Conservation (phyloP, 2,888 invertebrate genomes). For the Caenorhabditis parvicauda region DNA sequence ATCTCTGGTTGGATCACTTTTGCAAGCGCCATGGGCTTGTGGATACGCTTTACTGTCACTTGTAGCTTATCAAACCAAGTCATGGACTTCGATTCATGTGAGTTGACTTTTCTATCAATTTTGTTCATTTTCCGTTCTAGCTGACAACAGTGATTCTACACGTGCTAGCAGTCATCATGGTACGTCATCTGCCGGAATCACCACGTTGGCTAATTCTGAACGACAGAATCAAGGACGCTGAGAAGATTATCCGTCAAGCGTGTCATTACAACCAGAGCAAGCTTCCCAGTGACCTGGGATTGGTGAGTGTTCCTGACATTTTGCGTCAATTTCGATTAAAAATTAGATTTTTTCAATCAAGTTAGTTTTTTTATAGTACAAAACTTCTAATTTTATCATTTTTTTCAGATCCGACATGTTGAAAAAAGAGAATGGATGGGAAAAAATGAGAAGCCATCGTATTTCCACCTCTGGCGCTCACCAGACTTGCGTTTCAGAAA, state of each 20-base stretch:
- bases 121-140: constrained; percentile 25
- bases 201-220: constrained; percentile 55
- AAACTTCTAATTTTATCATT: neutral
- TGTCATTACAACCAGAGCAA: constrained; percentile 57
- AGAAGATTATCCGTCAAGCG: constrained; percentile 56
- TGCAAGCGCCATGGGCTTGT: constrained; percentile 62
- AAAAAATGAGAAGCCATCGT: constrained; percentile 49
- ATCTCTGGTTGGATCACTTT: constrained; percentile 60
- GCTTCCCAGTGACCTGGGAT: constrained; percentile 59
- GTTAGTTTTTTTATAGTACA: neutral
- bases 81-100: constrained; percentile 59
- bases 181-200: constrained; percentile 53
- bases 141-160: constrained; percentile 52
- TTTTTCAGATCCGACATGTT: constrained; percentile 41
- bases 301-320: constrained; percentile 27
- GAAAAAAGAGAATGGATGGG: constrained; percentile 55
- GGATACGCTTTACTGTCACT: constrained; percentile 61
- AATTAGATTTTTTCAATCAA: neutral
- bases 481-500: constrained; percentile 49
- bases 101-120: neutral
- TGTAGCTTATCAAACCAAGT: constrained; percentile 56
- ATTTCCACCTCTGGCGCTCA: constrained; percentile 54
- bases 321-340: neutral
- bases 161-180: constrained; percentile 42
- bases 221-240: constrained; percentile 47